Percentiles rank a stretch among this genome's conserved stretches.
Evolutionary conservation across 2,888 invertebrate species (phyloP).

Genomic region (Agelastica alni): DNA sequence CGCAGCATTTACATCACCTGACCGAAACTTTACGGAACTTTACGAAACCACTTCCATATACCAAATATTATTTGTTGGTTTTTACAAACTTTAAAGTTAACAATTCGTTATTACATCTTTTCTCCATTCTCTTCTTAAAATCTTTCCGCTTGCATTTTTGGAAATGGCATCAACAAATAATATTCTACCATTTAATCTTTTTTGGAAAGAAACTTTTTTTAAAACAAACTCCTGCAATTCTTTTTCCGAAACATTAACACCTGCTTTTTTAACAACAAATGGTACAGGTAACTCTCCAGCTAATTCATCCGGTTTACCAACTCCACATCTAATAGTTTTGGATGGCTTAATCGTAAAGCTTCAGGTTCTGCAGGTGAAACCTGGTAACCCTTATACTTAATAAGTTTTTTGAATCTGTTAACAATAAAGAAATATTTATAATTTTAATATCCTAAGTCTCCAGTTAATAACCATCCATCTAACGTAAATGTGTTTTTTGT

Average conservation of each 20-base stretch:
- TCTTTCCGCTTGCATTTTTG: conserved; percentile 59
- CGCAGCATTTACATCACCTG: too few species aligned
- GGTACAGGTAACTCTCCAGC: conserved; percentile 79
- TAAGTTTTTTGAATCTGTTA: conserved; percentile 85
- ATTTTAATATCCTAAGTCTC: conserved; percentile 84
- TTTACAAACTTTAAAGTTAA: too few species aligned
- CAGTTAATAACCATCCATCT: conserved; percentile 79
- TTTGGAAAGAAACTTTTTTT: conserved; percentile 68
- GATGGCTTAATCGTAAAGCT: conserved; percentile 71
- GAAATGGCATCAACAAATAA: conserved; percentile 60
- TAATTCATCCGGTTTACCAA: conserved; percentile 73
- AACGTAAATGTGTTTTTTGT: conserved; percentile 67
- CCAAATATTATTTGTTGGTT: too few species aligned
- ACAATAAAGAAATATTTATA: conserved; percentile 79
- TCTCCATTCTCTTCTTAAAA: conserved; percentile 54
- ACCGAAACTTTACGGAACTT: too few species aligned
- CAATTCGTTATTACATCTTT: too few species aligned
- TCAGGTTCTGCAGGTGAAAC: conserved; percentile 85
- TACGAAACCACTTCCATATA: too few species aligned
- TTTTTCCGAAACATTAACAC: conserved; percentile 57
- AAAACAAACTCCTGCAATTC: conserved; percentile 53
- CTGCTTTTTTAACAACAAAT: conserved; percentile 70
- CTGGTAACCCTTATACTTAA: conserved; percentile 87
- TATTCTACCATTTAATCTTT: conserved; percentile 70
- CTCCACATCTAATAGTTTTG: conserved; percentile 73